phyloP scores from a whole-genome alignment of 1,140 invertebrate genomes.

The Drosophila cardini region DNA sequence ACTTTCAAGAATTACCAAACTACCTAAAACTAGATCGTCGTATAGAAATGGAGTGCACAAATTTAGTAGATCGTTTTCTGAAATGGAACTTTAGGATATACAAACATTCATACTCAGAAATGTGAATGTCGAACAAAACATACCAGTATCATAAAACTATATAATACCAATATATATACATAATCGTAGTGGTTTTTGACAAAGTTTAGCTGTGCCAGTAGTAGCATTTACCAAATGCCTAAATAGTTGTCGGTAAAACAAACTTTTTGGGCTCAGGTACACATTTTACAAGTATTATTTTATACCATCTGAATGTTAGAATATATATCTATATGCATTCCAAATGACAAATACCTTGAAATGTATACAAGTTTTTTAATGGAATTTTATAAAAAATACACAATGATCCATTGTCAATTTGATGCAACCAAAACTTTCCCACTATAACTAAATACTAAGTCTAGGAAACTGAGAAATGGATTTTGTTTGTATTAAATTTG shows the following conservation, averaged over 20 bases:
- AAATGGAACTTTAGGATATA: not conserved
- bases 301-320: conserved; percentile 17
- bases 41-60: conserved; percentile 33
- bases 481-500: conserved; percentile 3
- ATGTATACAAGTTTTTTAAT: conserved; percentile 66
- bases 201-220: conserved; percentile 58
- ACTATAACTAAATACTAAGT: not conserved
- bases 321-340: conserved; percentile 10
- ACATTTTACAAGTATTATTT: conserved; percentile 69
- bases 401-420: conserved; percentile 57
- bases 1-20: conserved; percentile 21
- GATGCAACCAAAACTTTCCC: conserved; percentile 5
- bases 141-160: conserved; percentile 43
- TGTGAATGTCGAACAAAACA: conserved; percentile 26
- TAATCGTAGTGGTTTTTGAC: conserved; percentile 57
- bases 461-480: not conserved
- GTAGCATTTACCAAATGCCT: conserved; percentile 36
- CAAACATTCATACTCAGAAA: not conserved
- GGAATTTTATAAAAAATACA: conserved; percentile 55
- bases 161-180: conserved; percentile 43
- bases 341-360: conserved; percentile 13
- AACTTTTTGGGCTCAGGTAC: conserved; percentile 62
- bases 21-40: conserved; percentile 3
- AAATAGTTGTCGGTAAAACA: conserved; percentile 17
- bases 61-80: not conserved